These are phyloP conservation scores for Ageneiosus marmoratus DNA, from an alignment of 2,113 vertebrate species.

Conservation along the genomic window DNA sequence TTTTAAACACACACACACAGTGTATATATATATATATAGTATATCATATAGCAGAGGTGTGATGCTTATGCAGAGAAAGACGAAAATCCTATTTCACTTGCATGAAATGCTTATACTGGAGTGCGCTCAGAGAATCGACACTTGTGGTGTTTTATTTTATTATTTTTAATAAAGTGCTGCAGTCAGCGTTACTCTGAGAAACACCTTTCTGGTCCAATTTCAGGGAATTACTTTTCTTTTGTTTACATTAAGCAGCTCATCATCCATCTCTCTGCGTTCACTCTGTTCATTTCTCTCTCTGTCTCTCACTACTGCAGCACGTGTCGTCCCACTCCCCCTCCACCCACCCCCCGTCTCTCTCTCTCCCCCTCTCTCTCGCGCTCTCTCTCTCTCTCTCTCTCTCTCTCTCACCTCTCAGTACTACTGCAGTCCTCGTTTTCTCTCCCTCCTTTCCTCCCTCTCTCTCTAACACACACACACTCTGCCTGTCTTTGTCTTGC, in stretches of 20 bases:
- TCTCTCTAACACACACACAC: slow-evolving; percentile 42
- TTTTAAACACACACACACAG: background rate
- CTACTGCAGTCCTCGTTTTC: too few species aligned
- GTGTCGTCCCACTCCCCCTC: slow-evolving; percentile 1
- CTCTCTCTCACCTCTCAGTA: slow-evolving; percentile 50
- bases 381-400: slow-evolving; percentile 40
- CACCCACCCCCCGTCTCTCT: slow-evolving; percentile 31
- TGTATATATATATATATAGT: background rate
- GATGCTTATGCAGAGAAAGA: background rate
- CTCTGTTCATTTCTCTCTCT: background rate
- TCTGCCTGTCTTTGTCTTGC: slow-evolving; percentile 59
- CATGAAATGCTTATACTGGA: background rate
- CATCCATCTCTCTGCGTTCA: background rate
- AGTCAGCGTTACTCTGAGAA: background rate
- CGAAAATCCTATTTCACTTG: background rate
- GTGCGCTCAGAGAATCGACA: background rate
- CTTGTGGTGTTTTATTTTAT: background rate
- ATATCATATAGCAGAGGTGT: background rate
- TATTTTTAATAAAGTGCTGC: background rate
- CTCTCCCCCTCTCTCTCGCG: slow-evolving; percentile 41
- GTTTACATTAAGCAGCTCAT: background rate
- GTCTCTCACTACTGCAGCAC: slow-evolving; percentile 16
- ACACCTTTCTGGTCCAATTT: background rate
- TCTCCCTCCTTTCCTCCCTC: slow-evolving; percentile 44
- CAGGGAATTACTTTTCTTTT: background rate